Base-by-base conservation (phyloP, 2,888 invertebrate genomes). In the Hypsopygia costalis region DNA sequence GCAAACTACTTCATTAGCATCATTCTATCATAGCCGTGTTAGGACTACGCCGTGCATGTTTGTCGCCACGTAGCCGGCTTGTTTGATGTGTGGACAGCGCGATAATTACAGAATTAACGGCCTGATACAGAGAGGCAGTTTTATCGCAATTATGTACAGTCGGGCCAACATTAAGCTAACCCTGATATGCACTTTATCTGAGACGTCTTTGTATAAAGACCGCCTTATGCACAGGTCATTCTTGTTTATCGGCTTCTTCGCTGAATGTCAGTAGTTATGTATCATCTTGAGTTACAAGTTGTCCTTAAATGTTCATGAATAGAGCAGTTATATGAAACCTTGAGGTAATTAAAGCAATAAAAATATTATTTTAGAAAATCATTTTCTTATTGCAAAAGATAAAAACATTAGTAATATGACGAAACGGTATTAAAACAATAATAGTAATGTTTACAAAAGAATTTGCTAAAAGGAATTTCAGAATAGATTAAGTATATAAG, bases 21-120 rank as follows among this genome's bases (percentile, higher is more conserved):
- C 52, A 55, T 62, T 52, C 51, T 55, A 52, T 55, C 49, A 40
- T 45, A 31, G 36, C 29, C 21, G 20, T 16, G 16, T 20, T 12
- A 16, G 16, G 16, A 16, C 3, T 16, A n/a, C 11, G 10, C 47
- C 64, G 51, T 62, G 62, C 59, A 62, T 65, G 70, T 62, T 65
- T 66, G 67, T 64, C 58, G 55, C 46, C 48, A 50, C 53, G 58
- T 51, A 61, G 55, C 52, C 75, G 75, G 74, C 66, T 43, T 67
- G 59, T 81, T 82, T 83, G 81, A 81, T 77, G 69, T 71, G 46
- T 55, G 58, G 62, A 55, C 65, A 59, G 57, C 60, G 68, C 63
- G 76, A 73, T 82, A 81, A 82, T 82, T 78, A 80, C 68, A 65
- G 67, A 72, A 71, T 73, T 75, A 75, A 79, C 72, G 69, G 63